Evolutionary conservation across 92 coral and sea anemone genomes (phyloP).

Genomic region (Blastomussa wellsi): DNA sequence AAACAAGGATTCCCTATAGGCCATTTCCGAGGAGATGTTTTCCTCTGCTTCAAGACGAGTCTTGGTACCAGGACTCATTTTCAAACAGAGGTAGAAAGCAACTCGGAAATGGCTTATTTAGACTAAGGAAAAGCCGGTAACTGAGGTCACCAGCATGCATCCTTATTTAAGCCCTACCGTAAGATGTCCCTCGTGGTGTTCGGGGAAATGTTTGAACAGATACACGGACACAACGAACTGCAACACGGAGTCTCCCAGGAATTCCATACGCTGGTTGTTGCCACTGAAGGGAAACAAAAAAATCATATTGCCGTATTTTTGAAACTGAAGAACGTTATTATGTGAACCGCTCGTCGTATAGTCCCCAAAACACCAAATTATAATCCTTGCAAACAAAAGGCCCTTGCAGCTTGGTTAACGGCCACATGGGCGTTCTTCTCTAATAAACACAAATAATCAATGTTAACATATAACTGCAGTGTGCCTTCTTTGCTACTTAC

Average conservation of each 20-base stretch:
- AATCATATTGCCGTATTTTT: background rate
- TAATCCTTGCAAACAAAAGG: background rate
- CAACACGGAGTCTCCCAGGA: constrained; percentile 93
- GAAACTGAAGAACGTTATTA: background rate
- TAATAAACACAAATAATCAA: background rate
- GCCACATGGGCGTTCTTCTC: background rate
- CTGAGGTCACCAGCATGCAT: background rate
- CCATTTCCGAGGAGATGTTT: too few relatives aligned
- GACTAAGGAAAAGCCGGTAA: too few relatives aligned
- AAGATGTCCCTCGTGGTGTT: constrained; percentile 99
- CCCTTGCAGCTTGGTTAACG: too few relatives aligned
- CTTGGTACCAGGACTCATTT: too few relatives aligned
- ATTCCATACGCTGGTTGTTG: constrained; percentile 95
- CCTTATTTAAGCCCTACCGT: constrained; percentile 60
- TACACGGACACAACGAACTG: constrained; percentile 94
- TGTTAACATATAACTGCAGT: background rate
- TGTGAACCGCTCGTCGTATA: background rate
- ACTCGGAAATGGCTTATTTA: too few relatives aligned
- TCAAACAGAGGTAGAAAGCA: too few relatives aligned
- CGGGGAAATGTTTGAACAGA: constrained; percentile 89
- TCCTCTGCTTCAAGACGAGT: too few relatives aligned
- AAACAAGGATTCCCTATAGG: too few relatives aligned
- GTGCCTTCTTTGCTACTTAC: constrained; percentile 56
- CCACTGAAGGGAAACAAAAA: constrained; percentile 64
- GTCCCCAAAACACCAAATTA: background rate